Evolutionary conservation across 2,797 vertebrate species (phyloP).

Genomic region (Mus minutoides): DNA sequence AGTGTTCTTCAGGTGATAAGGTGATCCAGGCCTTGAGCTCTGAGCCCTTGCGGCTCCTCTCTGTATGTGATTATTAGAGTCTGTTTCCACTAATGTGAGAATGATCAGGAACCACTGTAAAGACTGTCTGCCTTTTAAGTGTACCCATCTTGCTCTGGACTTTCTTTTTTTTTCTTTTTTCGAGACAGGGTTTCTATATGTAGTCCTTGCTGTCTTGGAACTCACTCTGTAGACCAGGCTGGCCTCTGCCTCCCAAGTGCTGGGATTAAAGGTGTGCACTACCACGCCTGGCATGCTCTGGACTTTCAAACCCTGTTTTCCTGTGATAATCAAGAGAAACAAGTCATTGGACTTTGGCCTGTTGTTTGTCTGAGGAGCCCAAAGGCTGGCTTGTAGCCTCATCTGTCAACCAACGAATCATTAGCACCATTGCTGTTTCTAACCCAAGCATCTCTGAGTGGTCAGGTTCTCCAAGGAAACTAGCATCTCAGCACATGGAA

Average conservation of each 20-base stretch:
- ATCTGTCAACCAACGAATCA: not conserved
- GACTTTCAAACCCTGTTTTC: not conserved
- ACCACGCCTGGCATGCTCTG: not conserved
- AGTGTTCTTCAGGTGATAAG: not conserved
- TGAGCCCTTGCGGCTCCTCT: not conserved
- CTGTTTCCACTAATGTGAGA: accelerated
- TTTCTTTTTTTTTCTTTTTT: not conserved
- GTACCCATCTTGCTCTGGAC: not conserved
- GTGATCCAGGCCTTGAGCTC: not conserved
- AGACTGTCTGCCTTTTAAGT: not conserved
- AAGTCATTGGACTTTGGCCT: not conserved
- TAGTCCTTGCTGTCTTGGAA: too few relatives aligned
- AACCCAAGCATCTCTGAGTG: not conserved
- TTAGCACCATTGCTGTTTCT: not conserved
- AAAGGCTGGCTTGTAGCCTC: not conserved
- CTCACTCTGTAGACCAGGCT: too few relatives aligned
- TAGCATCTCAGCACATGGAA: not conserved
- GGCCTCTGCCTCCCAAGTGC: too few relatives aligned
- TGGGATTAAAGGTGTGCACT: too few relatives aligned
- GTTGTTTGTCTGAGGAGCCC: not conserved
- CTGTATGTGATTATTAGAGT: not conserved
- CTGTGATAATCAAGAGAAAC: not conserved
- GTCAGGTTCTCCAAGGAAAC: not conserved
- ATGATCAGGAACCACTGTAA: not conserved
- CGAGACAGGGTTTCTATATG: too few relatives aligned